Evolutionary conservation across 2,888 invertebrate species (phyloP).

Genomic region (Drosophila niveifrons): DNA sequence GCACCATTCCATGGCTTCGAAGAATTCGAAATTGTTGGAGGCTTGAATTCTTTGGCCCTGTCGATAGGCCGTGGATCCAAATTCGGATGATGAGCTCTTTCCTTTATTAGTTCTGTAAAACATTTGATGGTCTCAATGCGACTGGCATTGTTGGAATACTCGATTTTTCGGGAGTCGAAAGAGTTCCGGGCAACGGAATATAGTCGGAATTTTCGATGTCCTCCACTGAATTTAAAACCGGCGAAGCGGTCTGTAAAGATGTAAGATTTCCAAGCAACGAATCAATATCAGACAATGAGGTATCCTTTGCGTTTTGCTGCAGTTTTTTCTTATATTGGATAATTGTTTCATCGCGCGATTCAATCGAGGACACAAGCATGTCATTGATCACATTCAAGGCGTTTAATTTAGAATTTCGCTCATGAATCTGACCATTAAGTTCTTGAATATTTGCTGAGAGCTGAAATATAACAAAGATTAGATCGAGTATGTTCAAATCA

Average conservation of each 20-base stretch:
- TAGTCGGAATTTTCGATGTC: background rate
- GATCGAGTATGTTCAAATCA: too few species aligned
- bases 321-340: slow-evolving; percentile 12
- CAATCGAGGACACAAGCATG: slow-evolving; percentile 25
- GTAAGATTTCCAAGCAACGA: background rate
- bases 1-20: background rate
- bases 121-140: background rate
- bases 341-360: slow-evolving; percentile 23
- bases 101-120: background rate
- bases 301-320: background rate
- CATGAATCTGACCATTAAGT: background rate
- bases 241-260: too few species aligned
- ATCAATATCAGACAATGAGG: background rate
- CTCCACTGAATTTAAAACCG: background rate
- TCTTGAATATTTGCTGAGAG: background rate
- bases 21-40: background rate
- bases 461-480: slow-evolving; percentile 4
- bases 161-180: background rate
- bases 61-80: background rate
- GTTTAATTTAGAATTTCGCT: background rate
- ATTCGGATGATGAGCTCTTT: background rate
- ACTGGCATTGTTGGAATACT: background rate
- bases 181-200: background rate
- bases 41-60: too few species aligned
- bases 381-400: slow-evolving; percentile 21